Evolutionary conservation across 2,797 vertebrate genomes (phyloP), one percentile per base, ranked within the genome.

Genomic region (Allenopithecus nigroviridis): DNA sequence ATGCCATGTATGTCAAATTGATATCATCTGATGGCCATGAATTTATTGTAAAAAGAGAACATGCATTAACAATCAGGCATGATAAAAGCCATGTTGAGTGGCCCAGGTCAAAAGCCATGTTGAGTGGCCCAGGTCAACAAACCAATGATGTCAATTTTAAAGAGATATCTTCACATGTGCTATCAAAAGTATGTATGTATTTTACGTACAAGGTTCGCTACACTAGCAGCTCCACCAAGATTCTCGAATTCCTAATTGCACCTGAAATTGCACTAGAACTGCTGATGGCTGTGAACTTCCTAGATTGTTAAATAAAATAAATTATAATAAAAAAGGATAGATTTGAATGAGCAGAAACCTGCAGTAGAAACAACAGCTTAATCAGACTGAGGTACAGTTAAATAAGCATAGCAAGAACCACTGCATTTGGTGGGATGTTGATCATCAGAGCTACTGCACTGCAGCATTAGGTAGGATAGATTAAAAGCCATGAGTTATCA

Each of bases 161-260:
- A 98, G 99, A 99, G 99, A 99, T 99, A 89, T 99, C 99, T 16
- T 99, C 99, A 98, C 99, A 99, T 2, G 99, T 99, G 94, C 99
- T 99, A 97, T 99, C 99, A 87, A 99, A 99, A 99, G 99, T 99
- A 96, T 99, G 99, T 99, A 99, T 99, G 99, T 99, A 99, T 99
- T 99, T 99, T 98, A 99, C 99, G 98, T 99, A 99, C 99, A 99
- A 99, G 99, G 99, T 99, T 98, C 99, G 99, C 94, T 99, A 99
- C 98, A 99, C 99, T 99, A 99, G 99, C 99, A 99, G 99, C 99
- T 99, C 99, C 92, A 99, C 99, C 84, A 99, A 99, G 99, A 99
- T 99, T 98, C 99, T 99, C 0, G 99, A 99, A 99, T 99, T 99
- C 98, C 99, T 99, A 98, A 99, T 99, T 97, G 99, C 99, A 95